Evolutionary conservation across 2,113 vertebrate genomes (phyloP).

Genomic region (Zeus faber): DNA sequence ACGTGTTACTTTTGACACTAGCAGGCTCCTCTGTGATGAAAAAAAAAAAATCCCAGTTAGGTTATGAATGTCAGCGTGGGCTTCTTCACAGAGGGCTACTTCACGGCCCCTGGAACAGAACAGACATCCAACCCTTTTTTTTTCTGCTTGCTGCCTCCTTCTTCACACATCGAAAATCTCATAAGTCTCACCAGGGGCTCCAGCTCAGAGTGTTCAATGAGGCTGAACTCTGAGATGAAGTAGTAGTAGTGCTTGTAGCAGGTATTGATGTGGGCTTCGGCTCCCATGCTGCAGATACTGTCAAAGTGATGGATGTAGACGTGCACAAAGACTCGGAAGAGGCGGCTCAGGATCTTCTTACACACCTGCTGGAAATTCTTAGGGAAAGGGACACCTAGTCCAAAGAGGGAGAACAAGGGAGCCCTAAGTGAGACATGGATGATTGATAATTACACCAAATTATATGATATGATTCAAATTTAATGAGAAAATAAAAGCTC

Average conservation of each 20-base stretch:
- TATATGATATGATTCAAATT: background rate
- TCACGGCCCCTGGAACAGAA: no score
- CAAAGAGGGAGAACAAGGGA: slow-evolving; percentile 16
- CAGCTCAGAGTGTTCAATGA: slow-evolving; percentile 90
- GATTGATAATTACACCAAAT: background rate
- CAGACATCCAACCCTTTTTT: no score
- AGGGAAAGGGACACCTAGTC: slow-evolving; percentile 92
- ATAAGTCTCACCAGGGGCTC: slow-evolving; percentile 95
- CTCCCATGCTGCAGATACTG: slow-evolving; percentile 93
- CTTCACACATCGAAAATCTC: background rate
- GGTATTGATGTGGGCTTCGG: slow-evolving; percentile 96
- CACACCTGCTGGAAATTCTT: slow-evolving; percentile 98
- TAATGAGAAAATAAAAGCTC: background rate
- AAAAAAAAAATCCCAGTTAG: no score
- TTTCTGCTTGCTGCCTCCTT: background rate
- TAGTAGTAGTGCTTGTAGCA: slow-evolving; percentile 99
- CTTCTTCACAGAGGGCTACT: no score
- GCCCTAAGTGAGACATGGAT: background rate
- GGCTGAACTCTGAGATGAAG: slow-evolving; percentile 95
- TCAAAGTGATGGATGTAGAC: slow-evolving; percentile 99
- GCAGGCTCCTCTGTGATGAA: no score
- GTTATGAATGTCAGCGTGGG: no score
- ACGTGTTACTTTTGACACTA: no score
- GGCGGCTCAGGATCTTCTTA: slow-evolving; percentile 95
- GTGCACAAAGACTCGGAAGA: slow-evolving; percentile 96